Percentiles rank a stretch among this genome's conserved stretches.
These are phyloP conservation scores for Capromys pilorides DNA, from an alignment of 2,797 vertebrate species.

Conservation along the genomic window DNA sequence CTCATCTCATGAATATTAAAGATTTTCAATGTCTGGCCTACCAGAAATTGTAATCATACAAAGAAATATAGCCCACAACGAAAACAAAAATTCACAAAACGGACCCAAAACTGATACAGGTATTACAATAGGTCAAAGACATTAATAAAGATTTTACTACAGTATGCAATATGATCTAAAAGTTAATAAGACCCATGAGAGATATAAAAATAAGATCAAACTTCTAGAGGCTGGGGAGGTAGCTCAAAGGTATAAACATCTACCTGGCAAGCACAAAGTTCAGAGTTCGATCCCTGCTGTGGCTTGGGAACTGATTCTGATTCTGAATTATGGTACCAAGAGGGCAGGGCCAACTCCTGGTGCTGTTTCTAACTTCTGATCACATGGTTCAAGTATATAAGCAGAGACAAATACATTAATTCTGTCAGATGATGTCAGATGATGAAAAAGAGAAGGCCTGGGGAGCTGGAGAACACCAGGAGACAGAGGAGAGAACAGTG, in stretches of 20 bases:
- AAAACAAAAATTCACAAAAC: not conserved
- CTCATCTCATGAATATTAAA: not conserved
- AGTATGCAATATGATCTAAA: not conserved
- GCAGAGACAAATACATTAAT: not conserved
- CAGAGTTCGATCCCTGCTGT: too few relatives aligned
- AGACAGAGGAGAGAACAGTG: not conserved
- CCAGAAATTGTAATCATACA: not conserved
- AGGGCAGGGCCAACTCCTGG: not conserved
- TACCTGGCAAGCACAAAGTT: too few relatives aligned
- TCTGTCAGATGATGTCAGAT: not conserved
- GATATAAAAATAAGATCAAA: not conserved
- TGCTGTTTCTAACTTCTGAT: not conserved
- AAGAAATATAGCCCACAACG: not conserved
- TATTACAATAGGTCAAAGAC: not conserved
- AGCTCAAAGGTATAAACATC: too few relatives aligned
- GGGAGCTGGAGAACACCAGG: not conserved
- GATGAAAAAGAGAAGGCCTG: not conserved
- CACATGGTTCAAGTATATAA: not conserved
- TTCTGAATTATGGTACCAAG: not conserved
- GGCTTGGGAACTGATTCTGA: too few relatives aligned
- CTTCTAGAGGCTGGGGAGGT: not conserved
- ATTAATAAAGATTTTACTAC: not conserved
- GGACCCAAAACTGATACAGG: not conserved
- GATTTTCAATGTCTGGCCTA: not conserved
- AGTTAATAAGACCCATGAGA: not conserved